Conservation (phyloP, 1,140 invertebrate species). For the Colletes latitarsis region DNA sequence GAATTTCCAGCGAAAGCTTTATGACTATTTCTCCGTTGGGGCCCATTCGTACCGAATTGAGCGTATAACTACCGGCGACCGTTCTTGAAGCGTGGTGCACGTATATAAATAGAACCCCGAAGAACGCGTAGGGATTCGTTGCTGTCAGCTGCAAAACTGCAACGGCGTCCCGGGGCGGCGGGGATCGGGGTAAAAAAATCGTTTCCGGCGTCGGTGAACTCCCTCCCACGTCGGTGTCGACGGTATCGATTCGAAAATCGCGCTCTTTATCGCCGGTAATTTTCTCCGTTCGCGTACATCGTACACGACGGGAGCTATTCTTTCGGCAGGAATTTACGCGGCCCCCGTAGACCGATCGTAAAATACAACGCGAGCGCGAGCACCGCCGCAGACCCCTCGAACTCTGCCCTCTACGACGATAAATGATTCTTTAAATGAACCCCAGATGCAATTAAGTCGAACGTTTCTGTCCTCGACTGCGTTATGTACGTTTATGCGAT, state of each 20-base stretch:
- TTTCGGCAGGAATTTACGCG: constrained; percentile 12
- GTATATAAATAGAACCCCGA: constrained; percentile 31
- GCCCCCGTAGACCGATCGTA: not conserved
- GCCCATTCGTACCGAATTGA: constrained; percentile 59
- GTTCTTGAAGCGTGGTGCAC: constrained; percentile 48
- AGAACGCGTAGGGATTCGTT: not conserved
- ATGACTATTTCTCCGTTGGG: constrained; percentile 61
- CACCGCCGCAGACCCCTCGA: not conserved
- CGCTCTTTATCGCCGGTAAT: constrained; percentile 18
- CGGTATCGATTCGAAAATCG: not conserved
- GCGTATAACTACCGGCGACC: constrained; percentile 46
- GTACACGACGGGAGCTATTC: not conserved
- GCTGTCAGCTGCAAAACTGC: not conserved
- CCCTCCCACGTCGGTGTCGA: not conserved
- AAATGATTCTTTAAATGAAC: too few relatives aligned
- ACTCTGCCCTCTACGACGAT: too few relatives aligned
- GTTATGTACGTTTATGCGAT: too few relatives aligned
- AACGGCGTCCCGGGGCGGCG: not conserved
- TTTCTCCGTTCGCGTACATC: not conserved
- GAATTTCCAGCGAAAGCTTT: constrained; percentile 63
- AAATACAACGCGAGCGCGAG: not conserved
- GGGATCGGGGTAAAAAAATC: too few relatives aligned
- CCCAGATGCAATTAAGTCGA: too few relatives aligned
- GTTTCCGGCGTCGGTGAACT: too few relatives aligned
- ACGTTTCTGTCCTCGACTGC: too few relatives aligned